Evolutionary conservation across 1,140 invertebrate species (phyloP).

Genomic region (Solenopsis invicta): DNA sequence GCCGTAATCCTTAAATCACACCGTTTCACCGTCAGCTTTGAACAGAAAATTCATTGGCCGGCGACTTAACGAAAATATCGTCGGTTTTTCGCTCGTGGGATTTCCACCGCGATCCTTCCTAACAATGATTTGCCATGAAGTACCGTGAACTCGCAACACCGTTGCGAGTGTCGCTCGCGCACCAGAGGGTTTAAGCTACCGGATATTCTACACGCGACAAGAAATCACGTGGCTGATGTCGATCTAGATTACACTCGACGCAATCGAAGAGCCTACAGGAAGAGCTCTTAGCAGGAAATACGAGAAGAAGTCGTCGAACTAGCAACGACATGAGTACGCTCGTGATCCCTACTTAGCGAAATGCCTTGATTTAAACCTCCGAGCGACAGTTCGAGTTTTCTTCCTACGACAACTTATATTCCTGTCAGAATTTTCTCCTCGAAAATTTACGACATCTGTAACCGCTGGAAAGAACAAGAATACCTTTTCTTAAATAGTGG

Average conservation of each 20-base stretch:
- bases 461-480: neutral
- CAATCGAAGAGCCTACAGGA: neutral
- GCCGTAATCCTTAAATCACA: neutral
- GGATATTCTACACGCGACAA: neutral
- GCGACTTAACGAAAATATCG: constrained; percentile 22
- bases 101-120: neutral
- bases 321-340: neutral
- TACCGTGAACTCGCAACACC: neutral
- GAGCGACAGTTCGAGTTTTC: neutral
- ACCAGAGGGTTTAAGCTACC: neutral
- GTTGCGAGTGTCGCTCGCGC: neutral
- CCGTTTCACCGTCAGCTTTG: neutral
- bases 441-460: neutral
- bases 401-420: neutral
- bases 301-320: neutral
- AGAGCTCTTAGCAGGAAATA: constrained; percentile 33
- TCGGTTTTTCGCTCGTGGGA: neutral
- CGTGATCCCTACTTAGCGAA: constrained; percentile 35
- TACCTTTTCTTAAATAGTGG: neutral
- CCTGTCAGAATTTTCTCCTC: neutral
- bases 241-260: constrained; percentile 36
- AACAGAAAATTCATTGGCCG: neutral
- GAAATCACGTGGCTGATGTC: constrained; percentile 36
- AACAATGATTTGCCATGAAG: constrained; percentile 35
- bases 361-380: neutral